Evolutionary conservation across 2,797 vertebrate species (phyloP), one percentile per base, ranked within the genome.

Genomic region (Helarctos malayanus): DNA sequence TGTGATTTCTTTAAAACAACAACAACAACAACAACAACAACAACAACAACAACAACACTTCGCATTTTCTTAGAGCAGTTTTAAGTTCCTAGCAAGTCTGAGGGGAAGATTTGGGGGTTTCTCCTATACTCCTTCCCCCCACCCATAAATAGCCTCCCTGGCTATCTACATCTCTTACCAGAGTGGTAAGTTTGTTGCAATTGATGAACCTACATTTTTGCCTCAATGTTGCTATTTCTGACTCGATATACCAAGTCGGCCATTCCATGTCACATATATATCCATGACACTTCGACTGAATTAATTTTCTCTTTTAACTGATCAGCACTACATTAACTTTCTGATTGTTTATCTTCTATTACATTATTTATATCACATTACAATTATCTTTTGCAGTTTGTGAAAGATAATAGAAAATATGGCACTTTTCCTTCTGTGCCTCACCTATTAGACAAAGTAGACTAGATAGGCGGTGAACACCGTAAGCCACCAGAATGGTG

Each of bases 271-370:
- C 78, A 59, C 15, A 49, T 54, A 35, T 68, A 47, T 47, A 87
- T 90, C 92, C 38, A 88, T 88, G 93, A 45, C 19, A 65, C 4
- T 75, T 73, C 38, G 19, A 57, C 15, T 38, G 29, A 73, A 82
- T 93, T 54, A 80, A 80, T 65, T 95, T 89, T 69, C 19, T 84
- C 19, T 91, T 88, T 88, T 38, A 95, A 59, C 4, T 90, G 29
- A 81, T 82, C 38, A 84, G 80, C 71, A 79, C 7, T n/a, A 65
- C 32, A 65, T 18, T 65, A 19, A n/a, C 63, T 11, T 68, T 35
- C 4, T 5, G 19, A 11, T 35, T 35, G 19, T 68, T 68, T 68
- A 21, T 35, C 4, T 68, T 68, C 35, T 21, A 35, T 35, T 35
- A 38, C 8, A 3, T 21, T 35, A 68, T 68, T 68, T 68, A 35